Evolutionary conservation across 2,888 invertebrate genomes (phyloP).

Genomic region (Drosophila pseudotakahashii): DNA sequence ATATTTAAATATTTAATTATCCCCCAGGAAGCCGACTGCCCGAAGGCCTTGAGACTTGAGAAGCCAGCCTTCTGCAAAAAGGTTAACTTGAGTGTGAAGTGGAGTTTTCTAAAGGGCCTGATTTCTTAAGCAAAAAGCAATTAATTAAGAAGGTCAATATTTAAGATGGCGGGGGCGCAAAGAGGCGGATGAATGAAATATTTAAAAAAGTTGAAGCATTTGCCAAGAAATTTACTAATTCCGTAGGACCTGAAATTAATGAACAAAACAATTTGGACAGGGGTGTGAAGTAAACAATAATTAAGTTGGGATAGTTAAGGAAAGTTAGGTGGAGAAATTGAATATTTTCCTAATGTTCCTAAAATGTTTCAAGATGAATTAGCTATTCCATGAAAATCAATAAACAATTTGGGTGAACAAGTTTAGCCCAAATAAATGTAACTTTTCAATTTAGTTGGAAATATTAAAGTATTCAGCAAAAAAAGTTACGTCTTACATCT

Average conservation of each 20-base stretch:
- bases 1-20: slow-evolving; percentile 74
- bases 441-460: no score
- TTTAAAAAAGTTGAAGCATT: slow-evolving; percentile 14
- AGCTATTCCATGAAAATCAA: no score
- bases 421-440: no score
- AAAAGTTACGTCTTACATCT: no score
- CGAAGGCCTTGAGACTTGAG: slow-evolving; percentile 5
- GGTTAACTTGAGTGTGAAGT: slow-evolving; percentile 32
- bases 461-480: no score
- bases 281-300: slow-evolving; percentile 29
- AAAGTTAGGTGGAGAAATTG: not conserved
- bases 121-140: slow-evolving; percentile 67
- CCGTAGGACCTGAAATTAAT: slow-evolving; percentile 1
- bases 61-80: slow-evolving; percentile 13
- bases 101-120: slow-evolving; percentile 12
- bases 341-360: no score
- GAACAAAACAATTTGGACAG: slow-evolving; percentile 26
- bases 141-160: slow-evolving; percentile 78
- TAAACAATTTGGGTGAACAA: no score
- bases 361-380: no score
- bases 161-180: slow-evolving; percentile 12
- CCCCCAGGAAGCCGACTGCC: slow-evolving; percentile 32
- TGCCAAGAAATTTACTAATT: slow-evolving; percentile 13
- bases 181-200: not conserved
- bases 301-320: not conserved